phyloP scores from a whole-genome alignment of 2,113 vertebrate species.

The Thamnophis sirtalis region DNA sequence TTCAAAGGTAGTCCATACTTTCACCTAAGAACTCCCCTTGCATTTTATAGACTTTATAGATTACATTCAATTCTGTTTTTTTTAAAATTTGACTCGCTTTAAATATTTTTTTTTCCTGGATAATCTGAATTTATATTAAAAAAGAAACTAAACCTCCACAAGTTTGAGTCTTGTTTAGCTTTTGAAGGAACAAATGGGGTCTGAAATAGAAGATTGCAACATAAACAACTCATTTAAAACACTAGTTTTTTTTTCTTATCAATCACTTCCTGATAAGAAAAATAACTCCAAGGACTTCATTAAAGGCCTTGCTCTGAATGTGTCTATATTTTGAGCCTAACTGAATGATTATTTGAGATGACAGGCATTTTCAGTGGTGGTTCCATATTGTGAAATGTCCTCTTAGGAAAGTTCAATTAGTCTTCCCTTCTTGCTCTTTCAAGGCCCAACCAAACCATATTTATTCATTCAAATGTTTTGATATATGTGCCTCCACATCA shows the following conservation, averaged over 20 bases:
- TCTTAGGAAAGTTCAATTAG: background rate
- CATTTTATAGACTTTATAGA: background rate
- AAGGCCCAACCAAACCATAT: background rate
- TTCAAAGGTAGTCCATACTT: background rate
- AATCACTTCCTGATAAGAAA: background rate
- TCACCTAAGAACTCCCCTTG: background rate
- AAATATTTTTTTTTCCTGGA: background rate
- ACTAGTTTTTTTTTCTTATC: background rate
- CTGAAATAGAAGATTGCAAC: background rate
- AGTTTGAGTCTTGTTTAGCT: background rate
- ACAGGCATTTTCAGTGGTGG: background rate
- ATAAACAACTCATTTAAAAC: background rate
- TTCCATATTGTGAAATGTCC: background rate
- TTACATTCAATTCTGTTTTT: background rate
- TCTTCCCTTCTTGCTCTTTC: background rate
- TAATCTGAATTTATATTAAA: background rate
- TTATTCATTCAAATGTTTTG: background rate
- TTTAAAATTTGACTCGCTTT: background rate
- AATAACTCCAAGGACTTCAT: background rate
- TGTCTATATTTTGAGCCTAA: background rate
- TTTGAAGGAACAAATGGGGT: background rate
- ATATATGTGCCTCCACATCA: background rate
- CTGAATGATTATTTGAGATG: background rate
- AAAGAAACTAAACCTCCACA: background rate
- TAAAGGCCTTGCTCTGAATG: background rate